Conservation (phyloP, 2,888 invertebrate genomes). For the Melipona bicolor region DNA sequence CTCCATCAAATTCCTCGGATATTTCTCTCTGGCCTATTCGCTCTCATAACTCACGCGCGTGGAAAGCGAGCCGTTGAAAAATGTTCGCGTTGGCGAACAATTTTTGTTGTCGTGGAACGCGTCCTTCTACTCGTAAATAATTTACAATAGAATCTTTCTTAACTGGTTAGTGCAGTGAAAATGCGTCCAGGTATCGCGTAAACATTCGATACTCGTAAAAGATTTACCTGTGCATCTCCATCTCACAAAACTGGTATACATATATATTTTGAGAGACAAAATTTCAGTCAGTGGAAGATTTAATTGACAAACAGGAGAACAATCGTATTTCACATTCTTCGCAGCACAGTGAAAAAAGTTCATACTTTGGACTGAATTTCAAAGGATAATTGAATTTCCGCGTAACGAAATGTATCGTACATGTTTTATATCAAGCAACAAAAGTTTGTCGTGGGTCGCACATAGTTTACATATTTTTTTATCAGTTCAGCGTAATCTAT, state of each 20-base stretch:
- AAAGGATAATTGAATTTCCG: background rate
- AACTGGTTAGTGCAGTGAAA: background rate
- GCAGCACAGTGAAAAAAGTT: background rate
- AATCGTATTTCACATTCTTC: background rate
- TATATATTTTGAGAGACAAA: too few relatives aligned
- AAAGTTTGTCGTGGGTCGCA: too few relatives aligned
- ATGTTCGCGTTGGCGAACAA: background rate
- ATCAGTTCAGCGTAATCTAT: too few relatives aligned
- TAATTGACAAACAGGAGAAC: too few relatives aligned
- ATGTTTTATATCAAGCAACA: background rate
- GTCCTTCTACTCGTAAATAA: background rate
- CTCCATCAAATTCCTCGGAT: constrained; percentile 68
- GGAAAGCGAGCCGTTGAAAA: too few relatives aligned
- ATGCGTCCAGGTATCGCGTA: too few relatives aligned
- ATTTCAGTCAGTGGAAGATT: too few relatives aligned
- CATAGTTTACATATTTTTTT: too few relatives aligned
- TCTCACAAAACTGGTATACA: too few relatives aligned
- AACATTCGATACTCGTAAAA: too few relatives aligned
- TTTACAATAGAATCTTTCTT: background rate
- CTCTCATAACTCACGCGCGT: background rate
- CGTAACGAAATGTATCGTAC: background rate
- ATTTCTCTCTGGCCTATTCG: constrained; percentile 50
- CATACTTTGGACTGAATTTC: background rate
- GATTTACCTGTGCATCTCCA: too few relatives aligned
- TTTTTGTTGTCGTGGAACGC: background rate